Evolutionary conservation across 2,888 invertebrate genomes (phyloP).

Genomic region (Erebia aethiops): DNA sequence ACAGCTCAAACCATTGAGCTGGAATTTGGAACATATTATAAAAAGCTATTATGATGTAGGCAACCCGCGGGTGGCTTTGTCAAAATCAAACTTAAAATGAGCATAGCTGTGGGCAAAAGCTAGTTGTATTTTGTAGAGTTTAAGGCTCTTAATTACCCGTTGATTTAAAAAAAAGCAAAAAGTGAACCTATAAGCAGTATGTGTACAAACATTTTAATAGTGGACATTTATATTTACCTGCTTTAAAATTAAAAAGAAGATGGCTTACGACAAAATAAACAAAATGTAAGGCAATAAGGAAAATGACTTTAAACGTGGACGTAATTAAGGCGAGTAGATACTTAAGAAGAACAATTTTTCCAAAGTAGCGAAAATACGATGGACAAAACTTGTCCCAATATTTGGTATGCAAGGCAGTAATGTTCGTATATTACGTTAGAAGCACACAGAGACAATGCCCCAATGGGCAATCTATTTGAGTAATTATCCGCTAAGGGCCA

Average conservation of each 20-base stretch:
- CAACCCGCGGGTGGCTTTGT: too few species aligned
- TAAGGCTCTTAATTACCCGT: too few species aligned
- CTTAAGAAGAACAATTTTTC: constrained; percentile 25
- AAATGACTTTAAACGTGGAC: constrained; percentile 24
- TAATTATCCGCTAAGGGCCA: constrained; percentile 82
- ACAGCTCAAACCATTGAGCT: too few species aligned
- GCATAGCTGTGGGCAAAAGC: too few species aligned
- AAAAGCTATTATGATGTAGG: too few species aligned
- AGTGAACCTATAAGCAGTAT: background rate
- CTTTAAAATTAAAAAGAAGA: background rate
- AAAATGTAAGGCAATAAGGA: constrained; percentile 15
- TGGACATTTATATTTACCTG: background rate
- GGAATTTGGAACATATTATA: too few species aligned
- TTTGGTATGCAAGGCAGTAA: constrained; percentile 59
- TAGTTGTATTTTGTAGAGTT: too few species aligned
- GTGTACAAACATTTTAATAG: too few species aligned
- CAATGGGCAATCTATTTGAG: constrained; percentile 83
- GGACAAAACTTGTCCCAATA: constrained; percentile 46
- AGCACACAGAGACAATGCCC: constrained; percentile 76
- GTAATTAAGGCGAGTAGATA: constrained; percentile 27
- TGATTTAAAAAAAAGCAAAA: too few species aligned
- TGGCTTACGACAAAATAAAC: constrained; percentile 7
- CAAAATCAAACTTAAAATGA: too few species aligned
- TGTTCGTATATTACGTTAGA: constrained; percentile 65
- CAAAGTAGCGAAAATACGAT: constrained; percentile 23